A percentile compares a stretch with the other conserved stretches of the same genome.
Evolutionary conservation across 2,888 invertebrate species (phyloP).

Genomic region (Lasioglossum pauxillum): DNA sequence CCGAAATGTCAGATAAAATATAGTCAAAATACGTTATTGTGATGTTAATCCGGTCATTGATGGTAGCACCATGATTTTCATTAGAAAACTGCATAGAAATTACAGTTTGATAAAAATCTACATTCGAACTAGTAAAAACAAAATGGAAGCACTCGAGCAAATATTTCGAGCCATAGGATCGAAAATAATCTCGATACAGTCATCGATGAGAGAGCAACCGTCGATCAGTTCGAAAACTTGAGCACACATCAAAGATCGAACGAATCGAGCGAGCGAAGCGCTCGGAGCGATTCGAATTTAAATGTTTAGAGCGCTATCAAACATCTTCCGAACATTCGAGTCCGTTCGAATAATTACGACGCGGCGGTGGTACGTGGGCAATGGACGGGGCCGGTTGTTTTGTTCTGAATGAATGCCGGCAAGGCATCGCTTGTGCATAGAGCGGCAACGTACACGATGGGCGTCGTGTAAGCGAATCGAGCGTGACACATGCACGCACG

Average conservation of each 20-base stretch:
- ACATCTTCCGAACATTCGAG: neutral
- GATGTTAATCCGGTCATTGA: neutral
- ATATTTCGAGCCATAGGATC: neutral
- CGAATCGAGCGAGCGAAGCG: neutral
- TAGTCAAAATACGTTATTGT: neutral
- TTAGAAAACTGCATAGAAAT: neutral
- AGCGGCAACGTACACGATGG: neutral
- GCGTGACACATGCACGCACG: neutral
- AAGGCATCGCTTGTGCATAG: slow-evolving; percentile 26
- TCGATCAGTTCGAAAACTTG: neutral
- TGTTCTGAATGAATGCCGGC: slow-evolving; percentile 61
- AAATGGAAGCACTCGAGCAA: neutral
- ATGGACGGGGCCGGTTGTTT: slow-evolving; percentile 63
- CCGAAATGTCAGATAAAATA: neutral
- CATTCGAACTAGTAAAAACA: neutral
- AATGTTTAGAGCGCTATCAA: neutral
- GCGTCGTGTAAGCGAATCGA: slow-evolving; percentile 15
- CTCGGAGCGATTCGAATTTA: neutral
- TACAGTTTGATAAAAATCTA: neutral
- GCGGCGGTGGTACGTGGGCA: slow-evolving; percentile 20
- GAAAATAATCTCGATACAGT: neutral
- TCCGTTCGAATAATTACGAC: slow-evolving; percentile 5
- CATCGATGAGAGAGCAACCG: neutral
- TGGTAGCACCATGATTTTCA: neutral
- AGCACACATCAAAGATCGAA: slow-evolving; percentile 1